Conservation (phyloP, 2,113 vertebrate genomes). For the Fulmarus glacialis region DNA sequence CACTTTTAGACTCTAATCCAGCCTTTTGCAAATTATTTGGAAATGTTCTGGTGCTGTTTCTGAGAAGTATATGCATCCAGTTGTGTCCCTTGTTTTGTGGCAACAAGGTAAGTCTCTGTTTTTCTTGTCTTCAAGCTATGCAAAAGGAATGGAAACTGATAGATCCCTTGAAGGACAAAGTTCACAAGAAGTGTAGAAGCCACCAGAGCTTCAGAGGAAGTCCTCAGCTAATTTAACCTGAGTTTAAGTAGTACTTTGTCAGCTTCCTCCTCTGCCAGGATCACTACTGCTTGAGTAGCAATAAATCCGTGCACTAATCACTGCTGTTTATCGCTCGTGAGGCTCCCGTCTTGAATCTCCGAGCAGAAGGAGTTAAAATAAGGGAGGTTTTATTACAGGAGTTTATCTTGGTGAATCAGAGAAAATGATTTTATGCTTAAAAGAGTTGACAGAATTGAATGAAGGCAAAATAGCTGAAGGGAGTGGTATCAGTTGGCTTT, state of each 20-base stretch:
- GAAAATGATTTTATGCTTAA: conserved; percentile 23
- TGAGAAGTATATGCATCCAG: background rate
- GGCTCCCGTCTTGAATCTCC: background rate
- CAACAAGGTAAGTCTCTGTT: background rate
- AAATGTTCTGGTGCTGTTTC: background rate
- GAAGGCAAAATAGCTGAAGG: conserved; percentile 9
- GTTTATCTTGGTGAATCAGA: background rate
- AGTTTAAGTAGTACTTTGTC: background rate
- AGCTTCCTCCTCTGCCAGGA: background rate
- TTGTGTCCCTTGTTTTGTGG: background rate
- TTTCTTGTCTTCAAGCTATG: background rate
- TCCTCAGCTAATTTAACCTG: background rate
- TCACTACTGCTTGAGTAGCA: background rate
- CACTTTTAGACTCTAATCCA: background rate
- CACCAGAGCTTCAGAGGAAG: background rate
- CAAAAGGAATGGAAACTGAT: background rate
- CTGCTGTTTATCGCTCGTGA: background rate
- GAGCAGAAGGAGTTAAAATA: conserved; percentile 7
- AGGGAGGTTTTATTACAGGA: background rate
- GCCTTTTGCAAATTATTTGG: background rate
- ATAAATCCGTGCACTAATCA: background rate
- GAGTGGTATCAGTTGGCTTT: background rate
- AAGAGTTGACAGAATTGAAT: conserved; percentile 12
- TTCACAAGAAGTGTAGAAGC: background rate
- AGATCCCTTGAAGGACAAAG: background rate